These are phyloP conservation scores for Xiphophorus couchianus DNA, from an alignment of 2,113 vertebrate species.

Conservation along the genomic window DNA sequence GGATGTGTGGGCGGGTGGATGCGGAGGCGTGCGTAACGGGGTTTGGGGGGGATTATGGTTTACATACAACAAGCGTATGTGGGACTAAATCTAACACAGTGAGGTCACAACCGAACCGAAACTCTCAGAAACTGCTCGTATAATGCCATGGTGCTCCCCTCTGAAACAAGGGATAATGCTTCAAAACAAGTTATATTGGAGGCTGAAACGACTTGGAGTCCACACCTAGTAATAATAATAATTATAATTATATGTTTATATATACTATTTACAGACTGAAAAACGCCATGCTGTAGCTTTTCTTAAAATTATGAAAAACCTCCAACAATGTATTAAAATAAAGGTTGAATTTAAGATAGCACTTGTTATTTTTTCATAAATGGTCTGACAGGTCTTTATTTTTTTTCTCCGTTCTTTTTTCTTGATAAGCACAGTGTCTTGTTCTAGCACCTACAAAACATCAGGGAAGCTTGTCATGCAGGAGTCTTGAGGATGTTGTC, in stretches of 20 bases:
- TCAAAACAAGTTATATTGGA: constrained; percentile 89
- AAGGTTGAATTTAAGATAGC: constrained; percentile 96
- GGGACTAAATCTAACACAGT: constrained; percentile 69
- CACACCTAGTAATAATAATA: constrained; percentile 90
- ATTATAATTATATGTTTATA: constrained; percentile 86
- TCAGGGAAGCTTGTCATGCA: constrained; percentile 93
- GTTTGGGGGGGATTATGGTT: constrained; percentile 42
- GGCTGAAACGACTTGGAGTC: constrained; percentile 92
- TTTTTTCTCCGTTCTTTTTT: constrained; percentile 48
- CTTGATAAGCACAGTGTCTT: constrained; percentile 89
- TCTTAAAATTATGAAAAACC: constrained; percentile 96
- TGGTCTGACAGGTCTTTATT: constrained; percentile 82
- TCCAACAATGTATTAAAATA: constrained; percentile 99
- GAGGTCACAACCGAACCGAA: constrained; percentile 72
- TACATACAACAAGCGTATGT: constrained; percentile 41
- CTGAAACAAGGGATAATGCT: constrained; percentile 97
- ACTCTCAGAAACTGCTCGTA: constrained; percentile 82
- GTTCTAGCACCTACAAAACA: constrained; percentile 93
- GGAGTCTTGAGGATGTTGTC: constrained; percentile 88
- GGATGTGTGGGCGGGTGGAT: not conserved
- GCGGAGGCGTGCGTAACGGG: not conserved
- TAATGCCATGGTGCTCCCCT: constrained; percentile 88
- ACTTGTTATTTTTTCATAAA: constrained; percentile 91
- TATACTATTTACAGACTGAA: constrained; percentile 99
- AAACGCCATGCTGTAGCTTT: constrained; percentile 95